A percentile compares a stretch with the other conserved stretches of the same genome.
These are phyloP conservation scores for Leptocoma aspasia DNA, from an alignment of 2,113 vertebrate species.

Conservation along the genomic window DNA sequence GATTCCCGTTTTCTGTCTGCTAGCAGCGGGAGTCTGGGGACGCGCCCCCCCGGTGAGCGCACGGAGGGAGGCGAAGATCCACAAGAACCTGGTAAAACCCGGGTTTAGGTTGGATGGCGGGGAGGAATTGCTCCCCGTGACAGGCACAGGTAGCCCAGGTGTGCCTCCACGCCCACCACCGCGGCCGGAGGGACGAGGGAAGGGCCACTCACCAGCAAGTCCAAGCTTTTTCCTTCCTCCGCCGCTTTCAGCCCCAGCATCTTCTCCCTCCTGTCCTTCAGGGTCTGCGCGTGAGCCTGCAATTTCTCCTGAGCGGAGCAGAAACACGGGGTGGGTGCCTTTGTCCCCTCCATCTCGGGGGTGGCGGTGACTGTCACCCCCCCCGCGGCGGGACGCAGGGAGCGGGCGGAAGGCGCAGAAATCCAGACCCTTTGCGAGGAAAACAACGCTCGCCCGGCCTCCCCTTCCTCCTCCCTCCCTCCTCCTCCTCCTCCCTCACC, in stretches of 20 bases:
- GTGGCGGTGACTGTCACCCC: background rate
- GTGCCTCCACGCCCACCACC: fast-evolving
- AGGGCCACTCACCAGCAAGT: slow-evolving; percentile 22
- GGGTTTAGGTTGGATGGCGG: fast-evolving
- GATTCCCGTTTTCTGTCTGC: fast-evolving
- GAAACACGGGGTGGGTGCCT: fast-evolving
- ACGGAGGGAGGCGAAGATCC: background rate
- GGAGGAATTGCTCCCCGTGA: background rate
- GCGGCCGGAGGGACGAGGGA: fast-evolving
- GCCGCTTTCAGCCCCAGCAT: slow-evolving; percentile 41
- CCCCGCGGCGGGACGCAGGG: no score
- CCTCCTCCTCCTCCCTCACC: background rate
- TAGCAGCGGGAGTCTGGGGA: background rate
- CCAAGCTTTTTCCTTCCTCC: slow-evolving; percentile 38
- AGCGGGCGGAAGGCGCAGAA: no score
- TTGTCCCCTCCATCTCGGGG: background rate
- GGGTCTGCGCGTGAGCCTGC: slow-evolving; percentile 38
- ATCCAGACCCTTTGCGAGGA: no score
- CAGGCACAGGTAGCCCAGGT: background rate
- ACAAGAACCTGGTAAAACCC: fast-evolving
- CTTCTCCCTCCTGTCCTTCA: slow-evolving; percentile 57
- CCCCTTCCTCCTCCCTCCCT: no score
- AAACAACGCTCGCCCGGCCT: no score
- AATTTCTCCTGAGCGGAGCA: slow-evolving; percentile 52
- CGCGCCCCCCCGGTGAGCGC: fast-evolving